Evolutionary conservation across 2,113 vertebrate genomes (phyloP), one percentile per base, ranked within the genome.

Genomic region (Channa argus): DNA sequence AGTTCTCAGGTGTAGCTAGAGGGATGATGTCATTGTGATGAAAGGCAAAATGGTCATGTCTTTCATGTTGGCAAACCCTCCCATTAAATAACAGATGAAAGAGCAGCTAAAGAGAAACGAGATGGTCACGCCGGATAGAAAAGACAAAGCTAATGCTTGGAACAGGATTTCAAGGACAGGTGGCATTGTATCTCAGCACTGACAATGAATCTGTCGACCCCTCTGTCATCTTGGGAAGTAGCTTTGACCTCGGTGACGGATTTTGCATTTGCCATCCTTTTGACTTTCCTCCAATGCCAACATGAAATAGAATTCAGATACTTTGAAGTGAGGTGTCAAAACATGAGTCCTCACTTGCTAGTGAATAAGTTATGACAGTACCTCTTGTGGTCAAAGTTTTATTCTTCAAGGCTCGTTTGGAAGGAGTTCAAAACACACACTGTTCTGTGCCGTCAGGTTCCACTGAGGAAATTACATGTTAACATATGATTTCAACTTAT

Each of bases 251-350:
- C 54, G 15, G 61, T 81, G 83, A 80, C 15, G 54, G 73, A 74
- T 89, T 91, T 87, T 77, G 78, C 84, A 86, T 89, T 89, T 83
- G 82, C 79, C 83, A 88, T 87, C 86, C 83, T 91, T 91, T 91
- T 90, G 88, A 89, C 86, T 90, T 86, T 89, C 75, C 74, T 87
- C 81, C 88, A 77, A 87, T 77, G 78, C 79, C 55, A 62, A 91
- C 91, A 91, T 92, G 85, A 92, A 92, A 92, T 82, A 86, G 88
- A 91, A 90, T 87, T 50, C 43, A 60, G 71, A 68, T 65, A 58
- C 90, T 92, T 92, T 92, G 91, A 92, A 92, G 91, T 82, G n/a
- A 63, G 81, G 86, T 86, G 85, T 90, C 84, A 87, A 86, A 90
- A 87, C 82, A 87, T 24, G 62, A 86, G 61, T 83, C 79, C 83